Evolutionary conservation across 1,140 invertebrate species (phyloP), one percentile per base, ranked within the genome.

Genomic region (Diorhabda carinulata): DNA sequence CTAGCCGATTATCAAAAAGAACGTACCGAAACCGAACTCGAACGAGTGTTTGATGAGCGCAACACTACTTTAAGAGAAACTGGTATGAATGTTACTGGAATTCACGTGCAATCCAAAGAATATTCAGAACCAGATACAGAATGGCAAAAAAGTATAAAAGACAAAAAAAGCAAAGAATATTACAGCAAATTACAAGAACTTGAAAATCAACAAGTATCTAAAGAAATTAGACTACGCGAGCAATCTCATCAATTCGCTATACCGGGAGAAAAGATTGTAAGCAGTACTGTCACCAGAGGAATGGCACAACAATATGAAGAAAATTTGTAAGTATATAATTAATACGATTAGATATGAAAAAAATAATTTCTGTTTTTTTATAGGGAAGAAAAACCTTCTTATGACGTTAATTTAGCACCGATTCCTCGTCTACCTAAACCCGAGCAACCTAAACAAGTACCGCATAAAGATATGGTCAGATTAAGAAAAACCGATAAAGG

Each of bases 291-390:
- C 56, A 89, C 93, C n/a, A 92, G 88, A 83, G 91, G 90, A 78
- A 94, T 94, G 91, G 92, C 92, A 1, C 89, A 92, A 72, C 89
- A 88, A 77, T 95, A 95, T 77, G 88, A 94, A 82, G 88, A 91
- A 73, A 92, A 84, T 76, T 82, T 95, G 92, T 95, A 87, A 91
- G 90, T 91, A 69, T 70, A 52, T 74, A 25, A 25, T 25, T 25
- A 25, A 25, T 25, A 25, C 25, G 25, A 25, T 25, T 25, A 25
- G 25, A 25, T 25, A 25, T 25, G 25, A 25, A 25, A 25, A 25
- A 25, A 25, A 25, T 25, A 25, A 25, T 25, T 25, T 25, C 25
- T 80, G 82, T 44, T 66, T 61, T 25, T 60, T 64, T n/a, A 5
- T 71, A 89, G 88, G 69, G 87, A 89, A 78, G 83, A 80, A 76